A percentile compares a stretch with the other conserved stretches of the same genome.
Evolutionary conservation across 2,797 vertebrate species (phyloP).

Genomic region (Enteromius mattozi): DNA sequence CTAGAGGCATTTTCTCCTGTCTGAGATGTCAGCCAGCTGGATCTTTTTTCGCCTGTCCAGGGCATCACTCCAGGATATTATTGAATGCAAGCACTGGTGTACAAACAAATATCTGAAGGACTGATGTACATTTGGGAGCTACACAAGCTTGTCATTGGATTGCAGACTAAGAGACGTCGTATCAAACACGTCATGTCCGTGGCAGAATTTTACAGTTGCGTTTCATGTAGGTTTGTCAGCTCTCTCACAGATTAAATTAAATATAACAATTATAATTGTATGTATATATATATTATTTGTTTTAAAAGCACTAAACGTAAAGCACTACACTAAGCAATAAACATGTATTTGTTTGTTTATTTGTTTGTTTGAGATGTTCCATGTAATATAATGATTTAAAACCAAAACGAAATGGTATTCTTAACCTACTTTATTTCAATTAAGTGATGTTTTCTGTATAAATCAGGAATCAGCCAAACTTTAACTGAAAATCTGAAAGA

Average conservation of each 20-base stretch:
- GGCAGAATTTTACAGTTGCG: neutral
- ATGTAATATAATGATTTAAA: neutral
- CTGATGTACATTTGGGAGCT: slow-evolving; percentile 35
- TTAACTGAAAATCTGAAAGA: neutral
- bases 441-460: neutral
- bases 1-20: slow-evolving; percentile 32
- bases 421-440: neutral
- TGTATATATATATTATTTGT: too few relatives aligned
- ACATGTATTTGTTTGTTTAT: neutral
- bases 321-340: neutral
- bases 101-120: slow-evolving; percentile 46
- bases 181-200: slow-evolving; percentile 2
- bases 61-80: slow-evolving; percentile 51
- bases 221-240: neutral
- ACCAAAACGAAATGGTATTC: neutral
- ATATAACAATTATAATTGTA: too few relatives aligned
- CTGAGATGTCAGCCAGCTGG: slow-evolving; percentile 27
- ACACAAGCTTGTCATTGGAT: slow-evolving; percentile 17
- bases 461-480: neutral
- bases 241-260: neutral
- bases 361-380: neutral
- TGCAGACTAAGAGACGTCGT: neutral
- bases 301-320: neutral
- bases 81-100: slow-evolving; percentile 32
- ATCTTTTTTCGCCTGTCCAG: slow-evolving; percentile 37